Conservation (phyloP, 2,113 vertebrate species). For the Crotalus viridis region DNA sequence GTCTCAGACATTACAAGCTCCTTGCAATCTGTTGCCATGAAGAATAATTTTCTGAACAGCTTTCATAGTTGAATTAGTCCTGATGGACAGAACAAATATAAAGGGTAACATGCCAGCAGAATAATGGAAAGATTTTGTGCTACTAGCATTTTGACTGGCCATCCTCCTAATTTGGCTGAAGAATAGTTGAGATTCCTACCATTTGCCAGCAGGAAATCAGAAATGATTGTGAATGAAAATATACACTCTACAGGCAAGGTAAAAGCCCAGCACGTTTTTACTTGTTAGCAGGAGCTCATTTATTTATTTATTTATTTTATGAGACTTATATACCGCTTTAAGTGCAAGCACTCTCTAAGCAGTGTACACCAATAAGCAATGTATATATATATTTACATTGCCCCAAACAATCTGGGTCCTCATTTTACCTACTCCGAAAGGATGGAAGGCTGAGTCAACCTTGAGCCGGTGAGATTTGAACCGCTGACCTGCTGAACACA, state of each 20-base stretch:
- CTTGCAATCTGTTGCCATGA: not conserved
- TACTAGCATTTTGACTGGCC: not conserved
- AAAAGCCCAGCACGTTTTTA: not conserved
- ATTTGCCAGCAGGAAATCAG: conserved; percentile 8
- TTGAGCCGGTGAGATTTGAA: no score
- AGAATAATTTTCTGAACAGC: not conserved
- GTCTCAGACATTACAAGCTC: not conserved
- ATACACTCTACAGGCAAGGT: not conserved
- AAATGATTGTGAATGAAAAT: not conserved
- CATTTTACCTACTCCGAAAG: no score
- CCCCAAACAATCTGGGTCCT: no score
- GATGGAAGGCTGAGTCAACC: no score
- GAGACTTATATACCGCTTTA: no score
- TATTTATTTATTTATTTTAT: no score
- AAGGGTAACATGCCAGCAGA: not conserved
- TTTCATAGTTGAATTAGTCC: conserved; percentile 16
- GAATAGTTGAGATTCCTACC: not conserved
- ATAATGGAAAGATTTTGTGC: not conserved
- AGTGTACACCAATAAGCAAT: no score
- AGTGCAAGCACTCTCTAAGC: no score
- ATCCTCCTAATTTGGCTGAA: not conserved
- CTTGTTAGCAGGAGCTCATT: not conserved
- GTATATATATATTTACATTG: no score
- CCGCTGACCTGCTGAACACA: no score
- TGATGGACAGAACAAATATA: conserved; percentile 17